Evolutionary conservation across 1,140 invertebrate species (phyloP), one percentile per base, ranked within the genome.

Genomic region (Drosophila bifasciata): DNA sequence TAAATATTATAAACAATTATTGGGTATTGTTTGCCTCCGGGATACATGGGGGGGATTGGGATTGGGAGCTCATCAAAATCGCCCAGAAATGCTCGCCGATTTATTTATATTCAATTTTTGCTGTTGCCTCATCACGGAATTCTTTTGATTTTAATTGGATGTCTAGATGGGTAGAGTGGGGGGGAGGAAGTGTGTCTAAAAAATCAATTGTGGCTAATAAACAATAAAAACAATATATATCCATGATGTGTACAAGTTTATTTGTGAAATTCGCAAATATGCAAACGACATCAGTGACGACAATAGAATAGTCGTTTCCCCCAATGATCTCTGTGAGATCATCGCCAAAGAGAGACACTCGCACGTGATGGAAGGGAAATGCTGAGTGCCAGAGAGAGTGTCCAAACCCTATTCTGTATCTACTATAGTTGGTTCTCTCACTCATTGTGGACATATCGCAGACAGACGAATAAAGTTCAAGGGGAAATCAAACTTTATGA

Each of bases 251-350:
- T 67, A 43, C 64, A 72, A 69, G 86, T 83, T 72, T 13, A 45
- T 46, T 64, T 76, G 67, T 59, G 52, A 76, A 68, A 73, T 53
- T 79, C 49, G 28, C 44, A 43, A 61, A 57, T n/a, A n/a, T 67
- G 52, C 45, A 55, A 76, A 69, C 60, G 58, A 64, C 62, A 53
- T 45, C 39, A 53, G 51, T 51, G 28, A 32, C 28, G 28, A 9
- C 28, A 32, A 3, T 32, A 32, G 8, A 73, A 69, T 49, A 62
- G 61, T 40, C 16, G 23, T 48, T 62, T 60, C 67, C 28, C 53
- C 46, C 76, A 62, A 28, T 58, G 76, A 85, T 84, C 80, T 79
- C n/a, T 69, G 46, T 84, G 80, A 84, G 81, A 84, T 84, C 80
- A 84, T 86, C 80, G 63, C 40, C 44, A 56, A 43, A 72, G 61